Evolutionary conservation across 1,140 invertebrate genomes (phyloP), one percentile per base, ranked within the genome.

Genomic region (Mesaphorura yosii): DNA sequence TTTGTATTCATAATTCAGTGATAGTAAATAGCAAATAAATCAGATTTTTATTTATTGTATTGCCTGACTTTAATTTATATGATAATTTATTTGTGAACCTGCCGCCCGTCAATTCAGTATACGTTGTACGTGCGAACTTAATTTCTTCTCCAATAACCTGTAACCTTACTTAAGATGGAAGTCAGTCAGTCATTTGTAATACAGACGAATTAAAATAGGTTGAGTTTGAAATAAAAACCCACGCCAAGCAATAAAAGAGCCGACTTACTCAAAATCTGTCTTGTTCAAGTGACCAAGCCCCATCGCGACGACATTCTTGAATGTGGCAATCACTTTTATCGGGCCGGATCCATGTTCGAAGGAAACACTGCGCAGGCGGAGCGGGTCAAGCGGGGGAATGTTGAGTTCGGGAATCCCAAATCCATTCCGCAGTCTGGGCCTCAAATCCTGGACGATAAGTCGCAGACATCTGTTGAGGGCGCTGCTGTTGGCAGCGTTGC

Each of bases 261-360:
- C 20, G 25, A 39, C 55, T 48, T 56, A 66, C 65, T 42, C 48
- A 26, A 64, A 64, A 48, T 63, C 55, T 14, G 53, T 55, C 44
- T 57, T 57, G 15, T 50, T 55, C 55, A 58, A 65, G 19, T 53
- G 54, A 22, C 59, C 57, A 10, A 66, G 47, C 25, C 65, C 65
- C 6, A 51, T 27, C 5, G 64, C 62, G 27, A 63, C 52, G 3
- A 65, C 57, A 40, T 65, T 58, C 4, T 44, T 57, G 52, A 66
- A 66, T n/a, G 51, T 53, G 6, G 65, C 63, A 48, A 54, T 57
- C 22, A 65, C 44, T 52, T 58, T 65, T 3, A 64, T 58, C 10
- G 60, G 50, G 22, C 64, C 64, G 15, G 39, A 58, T 1, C 62
- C 61, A 38, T 66, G 64, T 20, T 57, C 46, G 46, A 66, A 60